Base-by-base conservation (phyloP, 2,888 invertebrate genomes). In the Caenorhabditis uteleia region DNA sequence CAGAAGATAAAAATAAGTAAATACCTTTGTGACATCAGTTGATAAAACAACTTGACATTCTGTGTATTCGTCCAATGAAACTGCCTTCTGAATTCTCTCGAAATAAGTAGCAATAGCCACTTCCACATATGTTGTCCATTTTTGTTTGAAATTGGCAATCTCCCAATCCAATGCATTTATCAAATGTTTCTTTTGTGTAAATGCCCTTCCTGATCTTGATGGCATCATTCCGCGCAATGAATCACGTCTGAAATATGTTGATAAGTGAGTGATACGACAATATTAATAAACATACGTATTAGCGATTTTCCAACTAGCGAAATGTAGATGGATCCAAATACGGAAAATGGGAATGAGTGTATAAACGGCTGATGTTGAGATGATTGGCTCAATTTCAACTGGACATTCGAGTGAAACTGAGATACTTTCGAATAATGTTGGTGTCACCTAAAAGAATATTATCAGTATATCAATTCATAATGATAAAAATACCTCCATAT, bases 181-280 rank as follows among this genome's bases (percentile, higher is more conserved):
- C 38, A 62, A 39, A 29, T 57, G 53, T 31, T 62, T 62, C 18
- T 48, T 47, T 1, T 12, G 47, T 1, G 47, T 46, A 10, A 56
- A 27, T 18, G 54, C 47, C 12, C 43, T 43, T n/a, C 25, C 31
- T 2, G 50, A 31, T 20, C 61, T 40, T 20, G 34, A 46, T 1
- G 64, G 64, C 64, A 64, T 64, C 21, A 31, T 42, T 12, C 64
- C 58, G 23, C 64, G 64, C 7, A 64, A 34, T 5, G 51, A 47
- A 26, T 62, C 62, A 26, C 62, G 56, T 18, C 62, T 62, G 42
- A 2, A 54, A 44, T 20, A 14, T 18, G n/a, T n/a, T n/a, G n/a
- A n/a, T n/a, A n/a, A n/a, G n/a, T 39, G 7, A 7, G 8, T 39
- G 4, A 8, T 39, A 20, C 18, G n/a, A 25, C 34, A 25, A 40